Conservation (phyloP, 1,140 invertebrate species). For the Achatina immaculata region DNA sequence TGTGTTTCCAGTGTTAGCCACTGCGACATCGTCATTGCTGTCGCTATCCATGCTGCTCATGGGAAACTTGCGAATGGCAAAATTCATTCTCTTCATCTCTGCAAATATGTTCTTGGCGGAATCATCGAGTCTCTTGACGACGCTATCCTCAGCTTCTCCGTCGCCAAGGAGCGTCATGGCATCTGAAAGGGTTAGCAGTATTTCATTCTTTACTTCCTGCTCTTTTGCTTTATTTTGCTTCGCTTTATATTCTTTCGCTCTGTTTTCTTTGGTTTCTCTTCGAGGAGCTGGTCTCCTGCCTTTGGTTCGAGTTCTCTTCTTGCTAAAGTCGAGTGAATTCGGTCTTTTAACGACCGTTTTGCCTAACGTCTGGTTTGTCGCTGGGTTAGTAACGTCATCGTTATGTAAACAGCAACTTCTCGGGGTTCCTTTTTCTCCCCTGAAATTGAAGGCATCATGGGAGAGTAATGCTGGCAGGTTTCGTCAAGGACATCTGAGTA, state of each 20-base stretch:
- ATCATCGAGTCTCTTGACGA: constrained; percentile 7
- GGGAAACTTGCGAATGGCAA: constrained; percentile 37
- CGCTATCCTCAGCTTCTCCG: not conserved
- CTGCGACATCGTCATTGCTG: not conserved
- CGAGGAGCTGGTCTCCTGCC: not conserved
- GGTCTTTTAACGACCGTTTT: not conserved
- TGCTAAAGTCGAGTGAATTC: constrained; percentile 3
- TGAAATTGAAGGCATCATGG: too few species aligned
- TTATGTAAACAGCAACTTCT: too few species aligned
- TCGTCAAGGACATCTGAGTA: not conserved
- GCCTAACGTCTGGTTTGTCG: too few species aligned
- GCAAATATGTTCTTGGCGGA: constrained; percentile 3
- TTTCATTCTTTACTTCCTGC: not conserved
- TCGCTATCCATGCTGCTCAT: constrained; percentile 27
- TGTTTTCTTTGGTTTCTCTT: not conserved
- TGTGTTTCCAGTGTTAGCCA: not conserved
- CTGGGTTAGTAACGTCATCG: too few species aligned
- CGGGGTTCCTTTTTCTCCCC: too few species aligned
- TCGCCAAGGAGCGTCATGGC: constrained; percentile 10
- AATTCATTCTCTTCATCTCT: constrained; percentile 22
- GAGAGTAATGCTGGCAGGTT: not conserved
- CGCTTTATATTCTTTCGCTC: too few species aligned
- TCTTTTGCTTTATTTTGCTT: not conserved
- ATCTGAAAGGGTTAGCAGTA: not conserved
- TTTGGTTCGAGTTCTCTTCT: constrained; percentile 5